Percentiles rank a stretch among this genome's conserved stretches.
Evolutionary conservation across 2,888 invertebrate genomes (phyloP).

Genomic region (Hydrotaea cyrtoneurina): DNA sequence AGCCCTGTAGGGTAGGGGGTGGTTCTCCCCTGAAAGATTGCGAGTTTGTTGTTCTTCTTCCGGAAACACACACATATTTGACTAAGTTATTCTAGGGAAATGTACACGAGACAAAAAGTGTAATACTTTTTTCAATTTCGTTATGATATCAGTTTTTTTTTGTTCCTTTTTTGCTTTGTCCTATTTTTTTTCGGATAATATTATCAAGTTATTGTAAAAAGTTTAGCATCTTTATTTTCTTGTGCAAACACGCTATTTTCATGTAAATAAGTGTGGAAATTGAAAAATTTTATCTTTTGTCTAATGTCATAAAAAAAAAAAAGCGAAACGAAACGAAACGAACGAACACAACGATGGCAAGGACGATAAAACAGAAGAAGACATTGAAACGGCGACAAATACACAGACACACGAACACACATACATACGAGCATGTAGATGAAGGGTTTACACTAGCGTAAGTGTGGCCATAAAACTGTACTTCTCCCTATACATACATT

Average conservation of each 20-base stretch:
- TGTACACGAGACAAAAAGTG: not conserved
- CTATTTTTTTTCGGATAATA: constrained; percentile 46
- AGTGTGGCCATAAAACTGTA: not conserved
- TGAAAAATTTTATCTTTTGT: constrained; percentile 79
- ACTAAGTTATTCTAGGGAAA: not conserved
- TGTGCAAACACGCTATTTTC: constrained; percentile 72
- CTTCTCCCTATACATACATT: not conserved
- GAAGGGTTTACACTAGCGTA: constrained; percentile 20
- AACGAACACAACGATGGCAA: not conserved
- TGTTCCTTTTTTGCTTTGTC: constrained; percentile 9
- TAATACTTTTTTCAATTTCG: constrained; percentile 60
- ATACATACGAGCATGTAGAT: constrained; percentile 42
- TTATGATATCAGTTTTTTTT: constrained; percentile 52
- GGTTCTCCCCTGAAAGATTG: not conserved
- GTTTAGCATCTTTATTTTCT: constrained; percentile 25
- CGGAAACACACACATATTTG: constrained; percentile 26
- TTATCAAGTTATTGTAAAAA: constrained; percentile 47
- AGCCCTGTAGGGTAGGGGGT: not conserved
- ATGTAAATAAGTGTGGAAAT: constrained; percentile 79
- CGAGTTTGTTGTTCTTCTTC: not conserved
- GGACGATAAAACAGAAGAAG: not conserved
- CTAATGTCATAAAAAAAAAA: constrained; percentile 73
- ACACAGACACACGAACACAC: constrained; percentile 25
- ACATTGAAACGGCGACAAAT: not conserved
- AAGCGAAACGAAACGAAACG: too few relatives aligned